Percentiles rank a stretch among this genome's conserved stretches.
Conservation (phyloP, 2,797 vertebrate species). For the Rhincodon typus region DNA sequence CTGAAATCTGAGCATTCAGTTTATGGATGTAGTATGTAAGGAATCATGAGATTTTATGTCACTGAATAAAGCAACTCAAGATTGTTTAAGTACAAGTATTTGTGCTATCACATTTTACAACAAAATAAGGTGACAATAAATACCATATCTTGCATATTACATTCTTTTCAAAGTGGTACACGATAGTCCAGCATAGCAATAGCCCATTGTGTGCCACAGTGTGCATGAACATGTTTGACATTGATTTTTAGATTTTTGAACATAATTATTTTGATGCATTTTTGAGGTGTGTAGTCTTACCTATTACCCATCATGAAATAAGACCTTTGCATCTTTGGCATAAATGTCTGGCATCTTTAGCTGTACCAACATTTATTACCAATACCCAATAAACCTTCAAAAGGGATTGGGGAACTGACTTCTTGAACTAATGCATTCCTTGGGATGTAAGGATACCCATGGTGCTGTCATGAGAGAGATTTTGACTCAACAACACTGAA, state of each 20-base stretch:
- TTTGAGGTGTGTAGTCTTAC: neutral
- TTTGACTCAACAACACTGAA: too few relatives aligned
- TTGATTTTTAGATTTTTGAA: neutral
- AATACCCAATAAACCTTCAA: too few relatives aligned
- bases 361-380: too few relatives aligned
- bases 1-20: neutral
- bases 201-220: neutral
- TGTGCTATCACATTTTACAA: neutral
- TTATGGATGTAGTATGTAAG: neutral
- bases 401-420: too few relatives aligned
- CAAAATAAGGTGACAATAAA: neutral
- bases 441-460: too few relatives aligned
- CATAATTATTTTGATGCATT: neutral
- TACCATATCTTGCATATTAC: neutral
- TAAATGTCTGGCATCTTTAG: too few relatives aligned
- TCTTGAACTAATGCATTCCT: too few relatives aligned
- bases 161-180: neutral
- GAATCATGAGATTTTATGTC: neutral
- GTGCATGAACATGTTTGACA: neutral
- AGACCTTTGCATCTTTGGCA: too few relatives aligned
- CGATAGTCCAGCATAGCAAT: neutral
- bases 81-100: neutral
- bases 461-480: too few relatives aligned
- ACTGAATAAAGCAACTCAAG: neutral
- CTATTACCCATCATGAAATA: neutral